Evolutionary conservation across 2,113 vertebrate species (phyloP).

Genomic region (Progne subis): DNA sequence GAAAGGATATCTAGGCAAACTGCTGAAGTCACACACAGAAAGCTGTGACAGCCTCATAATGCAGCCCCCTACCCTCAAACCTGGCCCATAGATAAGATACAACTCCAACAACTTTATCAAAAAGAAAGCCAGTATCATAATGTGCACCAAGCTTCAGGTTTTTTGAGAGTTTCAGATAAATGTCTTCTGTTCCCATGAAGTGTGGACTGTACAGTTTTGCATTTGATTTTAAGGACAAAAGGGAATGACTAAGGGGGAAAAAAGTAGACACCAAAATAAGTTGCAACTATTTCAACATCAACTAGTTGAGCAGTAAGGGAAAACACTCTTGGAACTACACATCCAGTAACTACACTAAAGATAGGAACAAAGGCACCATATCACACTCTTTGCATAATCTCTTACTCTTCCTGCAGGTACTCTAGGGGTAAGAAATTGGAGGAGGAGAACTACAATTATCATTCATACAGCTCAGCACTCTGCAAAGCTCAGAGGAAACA

Average conservation of each 20-base stretch:
- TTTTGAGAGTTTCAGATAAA: neutral
- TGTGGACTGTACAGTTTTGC: neutral
- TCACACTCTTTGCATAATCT: neutral
- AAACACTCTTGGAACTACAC: neutral
- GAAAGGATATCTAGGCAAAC: neutral
- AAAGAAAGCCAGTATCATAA: neutral
- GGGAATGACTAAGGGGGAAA: accelerated
- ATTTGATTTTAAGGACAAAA: neutral
- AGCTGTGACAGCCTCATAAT: neutral
- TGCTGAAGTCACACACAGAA: neutral
- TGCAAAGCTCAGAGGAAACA: neutral
- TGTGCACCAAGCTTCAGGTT: accelerated
- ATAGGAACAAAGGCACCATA: neutral
- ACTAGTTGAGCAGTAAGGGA: neutral
- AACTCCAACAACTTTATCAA: neutral
- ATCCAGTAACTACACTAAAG: neutral
- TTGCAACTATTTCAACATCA: neutral
- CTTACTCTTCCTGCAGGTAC: neutral
- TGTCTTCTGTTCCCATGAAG: neutral
- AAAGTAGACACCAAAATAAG: neutral
- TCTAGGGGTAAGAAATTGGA: neutral
- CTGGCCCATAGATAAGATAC: neutral
- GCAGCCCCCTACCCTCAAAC: neutral
- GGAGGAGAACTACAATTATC: neutral
- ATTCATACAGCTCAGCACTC: neutral